Evolutionary conservation across 2,113 vertebrate genomes (phyloP).

Genomic region (Apus apus): DNA sequence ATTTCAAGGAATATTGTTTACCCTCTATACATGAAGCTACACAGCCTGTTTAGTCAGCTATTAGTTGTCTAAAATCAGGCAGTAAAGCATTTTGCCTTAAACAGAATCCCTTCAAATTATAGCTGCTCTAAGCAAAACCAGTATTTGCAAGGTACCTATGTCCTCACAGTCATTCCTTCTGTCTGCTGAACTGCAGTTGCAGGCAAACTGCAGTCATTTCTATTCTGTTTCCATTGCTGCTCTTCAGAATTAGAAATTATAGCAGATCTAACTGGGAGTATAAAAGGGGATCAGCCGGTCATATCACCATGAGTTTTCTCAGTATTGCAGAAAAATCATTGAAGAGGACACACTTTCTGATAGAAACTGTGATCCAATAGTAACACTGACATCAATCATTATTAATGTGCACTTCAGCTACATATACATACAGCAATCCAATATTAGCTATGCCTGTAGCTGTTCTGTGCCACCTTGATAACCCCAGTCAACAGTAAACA

Average conservation of each 20-base stretch:
- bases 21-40: neutral
- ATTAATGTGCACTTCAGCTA: neutral
- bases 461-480: neutral
- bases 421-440: neutral
- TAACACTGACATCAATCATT: neutral
- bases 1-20: neutral
- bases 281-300: neutral
- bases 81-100: neutral
- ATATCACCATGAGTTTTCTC: neutral
- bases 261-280: neutral
- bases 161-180: neutral
- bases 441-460: neutral
- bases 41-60: neutral
- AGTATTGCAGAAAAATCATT: neutral
- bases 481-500: neutral
- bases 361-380: neutral
- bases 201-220: neutral
- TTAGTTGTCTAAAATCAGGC: neutral
- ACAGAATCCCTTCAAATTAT: neutral
- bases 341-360: neutral
- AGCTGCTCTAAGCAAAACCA: neutral
- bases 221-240: neutral
- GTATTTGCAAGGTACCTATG: neutral
- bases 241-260: neutral
- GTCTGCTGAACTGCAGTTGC: neutral